Conservation (phyloP, 1,140 invertebrate genomes). For the Trichomalopsis sarcophagae region DNA sequence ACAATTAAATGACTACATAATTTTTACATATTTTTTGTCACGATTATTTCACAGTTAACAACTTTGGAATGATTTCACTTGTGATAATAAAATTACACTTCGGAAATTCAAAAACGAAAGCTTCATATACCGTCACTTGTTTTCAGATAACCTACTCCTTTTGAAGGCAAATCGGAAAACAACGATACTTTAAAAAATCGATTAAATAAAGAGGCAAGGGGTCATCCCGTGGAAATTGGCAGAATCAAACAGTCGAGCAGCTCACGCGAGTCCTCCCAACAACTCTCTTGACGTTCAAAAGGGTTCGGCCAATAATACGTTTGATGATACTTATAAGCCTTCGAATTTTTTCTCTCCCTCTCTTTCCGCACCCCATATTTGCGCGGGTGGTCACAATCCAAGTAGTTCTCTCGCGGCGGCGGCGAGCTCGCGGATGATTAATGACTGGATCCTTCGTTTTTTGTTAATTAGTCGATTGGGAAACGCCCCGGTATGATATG, state of each 20-base stretch:
- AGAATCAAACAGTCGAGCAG: background rate
- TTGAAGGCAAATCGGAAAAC: background rate
- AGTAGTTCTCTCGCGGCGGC: conserved; percentile 23
- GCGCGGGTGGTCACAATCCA: conserved; percentile 16
- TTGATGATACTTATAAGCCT: background rate
- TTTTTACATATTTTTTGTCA: no score
- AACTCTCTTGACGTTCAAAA: conserved; percentile 49
- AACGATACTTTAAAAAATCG: conserved; percentile 31
- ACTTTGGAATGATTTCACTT: no score
- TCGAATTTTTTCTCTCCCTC: background rate
- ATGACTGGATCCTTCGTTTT: conserved; percentile 56
- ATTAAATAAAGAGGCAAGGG: conserved; percentile 31
- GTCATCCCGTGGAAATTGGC: conserved; percentile 55
- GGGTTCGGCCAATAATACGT: conserved; percentile 56
- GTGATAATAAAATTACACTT: no score
- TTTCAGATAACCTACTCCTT: background rate
- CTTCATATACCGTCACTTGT: no score
- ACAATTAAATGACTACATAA: no score
- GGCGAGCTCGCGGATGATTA: conserved; percentile 57
- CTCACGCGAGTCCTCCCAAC: conserved; percentile 23
- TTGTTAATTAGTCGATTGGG: conserved; percentile 63
- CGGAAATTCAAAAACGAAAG: no score
- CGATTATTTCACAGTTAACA: no score
- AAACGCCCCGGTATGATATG: conserved; percentile 60
- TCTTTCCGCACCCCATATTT: conserved; percentile 14